Conservation (phyloP, 37 sponge, comb jelly and placozoan species). For the Oopsacas minuta region DNA sequence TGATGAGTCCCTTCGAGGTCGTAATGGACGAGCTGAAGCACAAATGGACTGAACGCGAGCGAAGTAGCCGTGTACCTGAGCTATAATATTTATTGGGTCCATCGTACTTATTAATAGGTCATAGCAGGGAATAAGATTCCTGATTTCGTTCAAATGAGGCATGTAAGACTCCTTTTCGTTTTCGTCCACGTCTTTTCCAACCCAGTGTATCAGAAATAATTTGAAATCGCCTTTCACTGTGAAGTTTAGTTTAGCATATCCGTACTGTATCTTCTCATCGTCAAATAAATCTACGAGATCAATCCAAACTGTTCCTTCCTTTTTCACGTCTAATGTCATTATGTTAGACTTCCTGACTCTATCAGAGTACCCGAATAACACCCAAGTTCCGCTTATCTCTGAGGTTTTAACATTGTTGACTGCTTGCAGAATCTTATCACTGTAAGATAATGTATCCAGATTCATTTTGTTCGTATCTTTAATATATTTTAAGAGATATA, state of each 20-base stretch:
- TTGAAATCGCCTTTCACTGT: not conserved
- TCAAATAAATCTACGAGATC: not conserved
- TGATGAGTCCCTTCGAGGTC: not conserved
- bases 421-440: not conserved
- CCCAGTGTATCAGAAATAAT: not conserved
- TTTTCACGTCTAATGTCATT: not conserved
- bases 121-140: not conserved
- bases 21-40: not conserved
- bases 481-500: too few species aligned
- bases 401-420: not conserved
- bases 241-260: not conserved
- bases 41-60: not conserved
- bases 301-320: not conserved
- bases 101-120: not conserved
- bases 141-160: constrained; percentile 7
- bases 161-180: not conserved
- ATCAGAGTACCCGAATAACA: not conserved
- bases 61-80: not conserved
- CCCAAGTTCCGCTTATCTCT: not conserved
- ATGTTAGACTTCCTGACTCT: not conserved
- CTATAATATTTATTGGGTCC: not conserved
- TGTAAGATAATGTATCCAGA: not conserved
- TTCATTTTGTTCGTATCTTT: too few species aligned
- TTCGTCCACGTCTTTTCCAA: not conserved
- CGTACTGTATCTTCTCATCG: not conserved